Evolutionary conservation across 2,888 invertebrate species (phyloP), one percentile per base, ranked within the genome.

Genomic region (Prenolepis imparis): DNA sequence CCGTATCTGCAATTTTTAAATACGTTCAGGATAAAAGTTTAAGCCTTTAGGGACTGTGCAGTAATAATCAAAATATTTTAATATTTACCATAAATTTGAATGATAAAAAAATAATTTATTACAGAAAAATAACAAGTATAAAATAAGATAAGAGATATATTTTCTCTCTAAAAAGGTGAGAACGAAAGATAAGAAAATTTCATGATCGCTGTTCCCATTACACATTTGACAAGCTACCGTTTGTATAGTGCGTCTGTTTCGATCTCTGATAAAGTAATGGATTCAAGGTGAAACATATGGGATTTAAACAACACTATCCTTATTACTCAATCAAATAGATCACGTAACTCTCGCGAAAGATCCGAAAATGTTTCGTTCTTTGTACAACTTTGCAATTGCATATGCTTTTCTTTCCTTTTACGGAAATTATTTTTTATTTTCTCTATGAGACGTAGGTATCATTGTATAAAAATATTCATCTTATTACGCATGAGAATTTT

Each of bases 1-100:
- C 89, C 82, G 87, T 86, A 52, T 87, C 89, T 90, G 75, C 74
- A 90, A 88, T 61, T 32, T 74, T 12, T 21, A 12, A 39, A 41
- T 61, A 15, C 6, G 39, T 72, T 32, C 9, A 52, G 15, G 36
- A 24, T 15, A 11, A 18, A 48, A 41, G 12, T 68, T 70, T 1
- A 6, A 44, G 5, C 41, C 5, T 39, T 63, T 63, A 24, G 4
- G 52, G n/a, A 70, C 4, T 6, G 36, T 32, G 8, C 24, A 24
- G 11, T 28, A 61, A 41, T 15, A 32, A 74, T 3, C 36, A 24
- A 66, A 24, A 39, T 67, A 67, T 55, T 39, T 67, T 55, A 6
- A 75, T 52, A 4, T 32, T 6, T 24, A 21, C 55, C 15, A 21
- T 0, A 15, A 15, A 52, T 21, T 72, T 39, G 0, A 5, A 57